phyloP scores from a whole-genome alignment of 2,888 invertebrate species.

The Chloroclysta siterata region DNA sequence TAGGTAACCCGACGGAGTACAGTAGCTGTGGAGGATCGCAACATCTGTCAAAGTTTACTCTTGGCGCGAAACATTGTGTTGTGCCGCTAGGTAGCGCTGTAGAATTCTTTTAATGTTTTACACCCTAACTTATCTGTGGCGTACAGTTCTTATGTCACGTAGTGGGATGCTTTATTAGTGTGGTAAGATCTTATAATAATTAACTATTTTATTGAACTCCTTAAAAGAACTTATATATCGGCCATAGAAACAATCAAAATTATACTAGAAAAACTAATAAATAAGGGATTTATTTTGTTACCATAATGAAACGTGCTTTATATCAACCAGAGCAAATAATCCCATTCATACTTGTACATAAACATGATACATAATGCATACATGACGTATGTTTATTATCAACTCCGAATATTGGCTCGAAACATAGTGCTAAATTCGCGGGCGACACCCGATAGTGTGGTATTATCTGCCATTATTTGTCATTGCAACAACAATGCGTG shows the following conservation, averaged over 20 bases:
- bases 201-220: background rate
- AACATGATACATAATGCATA: slow-evolving; percentile 38
- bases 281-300: background rate
- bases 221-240: background rate
- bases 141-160: background rate
- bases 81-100: slow-evolving; percentile 14
- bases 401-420: slow-evolving; percentile 80
- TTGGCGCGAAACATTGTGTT: slow-evolving; percentile 35
- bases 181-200: background rate
- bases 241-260: too few species aligned
- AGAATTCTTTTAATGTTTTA: slow-evolving; percentile 6
- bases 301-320: background rate
- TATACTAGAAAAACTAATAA: background rate
- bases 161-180: background rate
- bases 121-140: slow-evolving; percentile 16
- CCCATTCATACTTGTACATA: slow-evolving; percentile 4
- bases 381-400: slow-evolving; percentile 78
- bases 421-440: slow-evolving; percentile 78
- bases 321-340: slow-evolving; percentile 2
- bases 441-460: slow-evolving; percentile 80
- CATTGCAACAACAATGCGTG: slow-evolving; percentile 78
- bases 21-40: slow-evolving; percentile 62
- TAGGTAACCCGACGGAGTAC: slow-evolving; percentile 68
- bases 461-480: slow-evolving; percentile 84
- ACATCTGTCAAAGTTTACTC: slow-evolving; percentile 57